Evolutionary conservation across 2,113 vertebrate species (phyloP).

Genomic region (Otolemur garnettii): DNA sequence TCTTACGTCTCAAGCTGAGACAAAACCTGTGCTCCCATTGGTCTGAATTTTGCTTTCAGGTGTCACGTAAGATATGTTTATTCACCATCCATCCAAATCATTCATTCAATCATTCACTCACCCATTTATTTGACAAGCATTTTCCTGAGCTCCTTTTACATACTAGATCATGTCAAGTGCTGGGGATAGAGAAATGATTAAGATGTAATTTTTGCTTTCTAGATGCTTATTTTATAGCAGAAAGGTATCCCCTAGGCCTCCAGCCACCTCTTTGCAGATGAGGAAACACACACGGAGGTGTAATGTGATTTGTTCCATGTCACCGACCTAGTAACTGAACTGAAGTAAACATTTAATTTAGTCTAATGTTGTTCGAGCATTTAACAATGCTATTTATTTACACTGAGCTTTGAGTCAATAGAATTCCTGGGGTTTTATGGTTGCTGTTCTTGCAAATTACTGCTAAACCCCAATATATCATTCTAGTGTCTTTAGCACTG

Average conservation of each 20-base stretch:
- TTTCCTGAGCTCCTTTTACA: background rate
- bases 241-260: background rate
- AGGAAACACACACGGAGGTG: background rate
- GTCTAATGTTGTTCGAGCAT: background rate
- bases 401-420: background rate
- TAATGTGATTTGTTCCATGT: background rate
- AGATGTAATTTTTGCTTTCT: background rate
- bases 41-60: background rate
- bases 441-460: background rate
- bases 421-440: background rate
- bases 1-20: background rate
- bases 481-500: background rate
- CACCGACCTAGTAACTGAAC: background rate
- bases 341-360: background rate
- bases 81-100: background rate
- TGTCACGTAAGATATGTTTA: background rate
- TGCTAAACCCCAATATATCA: background rate
- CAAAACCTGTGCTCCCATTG: background rate
- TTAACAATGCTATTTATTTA: conserved; percentile 3
- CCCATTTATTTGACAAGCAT: background rate
- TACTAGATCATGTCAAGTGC: background rate
- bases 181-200: background rate
- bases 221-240: background rate
- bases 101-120: background rate
- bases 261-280: background rate